phyloP scores from a whole-genome alignment of 2,888 invertebrate species.

The Dorcus hopei region DNA sequence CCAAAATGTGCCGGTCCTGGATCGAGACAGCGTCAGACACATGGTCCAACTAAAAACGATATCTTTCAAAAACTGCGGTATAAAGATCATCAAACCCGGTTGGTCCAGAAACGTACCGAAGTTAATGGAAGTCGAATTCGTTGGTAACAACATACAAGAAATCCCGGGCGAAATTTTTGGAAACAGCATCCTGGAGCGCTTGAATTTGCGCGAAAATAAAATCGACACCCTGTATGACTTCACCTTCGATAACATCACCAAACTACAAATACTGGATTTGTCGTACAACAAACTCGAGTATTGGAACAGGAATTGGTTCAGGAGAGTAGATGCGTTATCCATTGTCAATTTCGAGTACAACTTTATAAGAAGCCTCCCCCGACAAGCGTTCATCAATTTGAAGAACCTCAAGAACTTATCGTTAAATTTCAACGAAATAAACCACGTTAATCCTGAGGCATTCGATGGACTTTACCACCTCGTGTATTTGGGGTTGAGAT shows the following conservation, averaged over 20 bases:
- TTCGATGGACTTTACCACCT: constrained; percentile 6
- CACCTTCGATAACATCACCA: constrained; percentile 6
- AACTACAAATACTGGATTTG: constrained; percentile 2
- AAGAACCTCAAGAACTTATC: constrained; percentile 3
- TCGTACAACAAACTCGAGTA: constrained; percentile 8
- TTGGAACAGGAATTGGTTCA: constrained; percentile 9
- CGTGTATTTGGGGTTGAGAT: constrained; percentile 6
- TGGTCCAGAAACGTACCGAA: constrained; percentile 7
- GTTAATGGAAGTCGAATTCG: constrained; percentile 6
- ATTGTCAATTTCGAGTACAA: constrained; percentile 11
- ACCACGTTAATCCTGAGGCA: constrained; percentile 2
- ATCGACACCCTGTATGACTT: constrained; percentile 6
- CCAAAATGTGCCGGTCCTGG: constrained; percentile 9
- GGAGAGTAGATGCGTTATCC: constrained; percentile 1
- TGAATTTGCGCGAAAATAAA: constrained; percentile 9
- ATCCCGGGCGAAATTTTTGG: constrained; percentile 7
- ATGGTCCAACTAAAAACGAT: constrained; percentile 2
- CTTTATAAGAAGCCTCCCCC: constrained; percentile 5
- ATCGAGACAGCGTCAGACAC: constrained; percentile 9
- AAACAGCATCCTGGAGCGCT: too few relatives aligned
- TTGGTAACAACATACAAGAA: constrained; percentile 7
- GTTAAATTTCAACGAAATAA: constrained; percentile 8
- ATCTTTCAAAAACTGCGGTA: constrained; percentile 10
- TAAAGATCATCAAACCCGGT: constrained; percentile 2
- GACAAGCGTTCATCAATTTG: constrained; percentile 3